Base-by-base conservation (phyloP, 1,140 invertebrate species). In the Drosophila paulistorum region DNA sequence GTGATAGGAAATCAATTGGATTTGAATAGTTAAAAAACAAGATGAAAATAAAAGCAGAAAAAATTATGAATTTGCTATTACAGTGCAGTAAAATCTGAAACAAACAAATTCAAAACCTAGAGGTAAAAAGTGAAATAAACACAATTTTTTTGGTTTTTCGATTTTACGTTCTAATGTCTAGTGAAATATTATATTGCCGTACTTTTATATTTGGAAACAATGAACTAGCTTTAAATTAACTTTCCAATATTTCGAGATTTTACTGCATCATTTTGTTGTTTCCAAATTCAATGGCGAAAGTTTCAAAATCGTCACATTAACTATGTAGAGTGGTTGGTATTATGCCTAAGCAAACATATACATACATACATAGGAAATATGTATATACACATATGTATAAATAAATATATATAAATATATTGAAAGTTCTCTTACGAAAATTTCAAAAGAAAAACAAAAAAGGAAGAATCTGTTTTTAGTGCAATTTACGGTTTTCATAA, bases 401-500 rank as follows among this genome's bases (percentile, higher is more conserved):
- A 11, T 55, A 55, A n/a, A 11, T 55, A 55, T 14, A 59, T 59
- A 59, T 39, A 59, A 11, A 17, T 71, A 70, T 57, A 66, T 81
- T 71, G 81, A 73, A 66, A 59, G 70, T 70, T 79, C 77, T 77
- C 45, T 62, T 77, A 68, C 20, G 30, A 58, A 48, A 69, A 51
- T 51, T 42, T 48, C 48, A 55, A 59, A 35, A 61, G 33, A 60
- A 30, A 30, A 30, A 6, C 30, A 5, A 30, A 30, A 5, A 30
- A 30, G 30, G 5, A 30, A 30, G 6, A 30, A 87, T 79, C 76
- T 83, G 83, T 87, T 86, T 85, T 86, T 86, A 86, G 83, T 85
- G 85, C 82, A 89, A 90, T 90, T 81, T 90, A 90, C 81, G 85
- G 85, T 90, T 89, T 89, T 89, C 84, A 89, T 89, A 89, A 89